phyloP scores from a whole-genome alignment of 2,797 vertebrate species.

The Arctocebus calabarensis region DNA sequence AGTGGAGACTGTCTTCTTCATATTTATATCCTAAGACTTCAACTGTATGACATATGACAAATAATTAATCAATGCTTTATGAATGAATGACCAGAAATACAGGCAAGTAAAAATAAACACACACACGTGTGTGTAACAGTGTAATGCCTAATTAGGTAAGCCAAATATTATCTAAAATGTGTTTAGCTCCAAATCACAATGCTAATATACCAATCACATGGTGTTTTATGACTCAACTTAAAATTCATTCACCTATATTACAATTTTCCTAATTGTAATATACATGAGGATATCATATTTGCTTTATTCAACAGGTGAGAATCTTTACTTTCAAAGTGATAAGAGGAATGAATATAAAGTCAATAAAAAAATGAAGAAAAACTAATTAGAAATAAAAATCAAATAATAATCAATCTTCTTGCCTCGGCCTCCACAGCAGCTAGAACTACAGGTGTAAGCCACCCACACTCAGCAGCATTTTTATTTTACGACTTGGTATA shows the following conservation, averaged over 20 bases:
- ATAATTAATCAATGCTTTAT: constrained; percentile 5
- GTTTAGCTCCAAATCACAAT: constrained; percentile 1
- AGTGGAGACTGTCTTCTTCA: not conserved
- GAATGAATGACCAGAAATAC: constrained; percentile 16
- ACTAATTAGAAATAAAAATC: constrained; percentile 51
- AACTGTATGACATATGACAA: constrained; percentile 10
- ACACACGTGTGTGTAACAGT: not conserved
- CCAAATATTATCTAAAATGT: constrained; percentile 22
- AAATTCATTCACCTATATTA: not conserved
- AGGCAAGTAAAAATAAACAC: not conserved
- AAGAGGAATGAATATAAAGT: constrained; percentile 8
- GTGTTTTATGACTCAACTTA: not conserved
- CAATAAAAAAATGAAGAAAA: constrained; percentile 54
- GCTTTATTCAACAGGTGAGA: not conserved
- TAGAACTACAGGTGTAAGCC: not conserved
- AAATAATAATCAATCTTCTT: not conserved
- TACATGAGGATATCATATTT: not conserved
- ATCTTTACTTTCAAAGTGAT: constrained; percentile 42
- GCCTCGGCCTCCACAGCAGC: not conserved
- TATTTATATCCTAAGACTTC: constrained; percentile 20
- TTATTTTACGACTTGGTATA: constrained; percentile 55
- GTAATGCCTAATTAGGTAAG: constrained; percentile 9
- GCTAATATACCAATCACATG: constrained; percentile 3
- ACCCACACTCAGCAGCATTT: not conserved
- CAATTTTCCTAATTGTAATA: constrained; percentile 30